Conservation (phyloP, 1,140 invertebrate genomes). For the Caenorhabditis tropicalis region DNA sequence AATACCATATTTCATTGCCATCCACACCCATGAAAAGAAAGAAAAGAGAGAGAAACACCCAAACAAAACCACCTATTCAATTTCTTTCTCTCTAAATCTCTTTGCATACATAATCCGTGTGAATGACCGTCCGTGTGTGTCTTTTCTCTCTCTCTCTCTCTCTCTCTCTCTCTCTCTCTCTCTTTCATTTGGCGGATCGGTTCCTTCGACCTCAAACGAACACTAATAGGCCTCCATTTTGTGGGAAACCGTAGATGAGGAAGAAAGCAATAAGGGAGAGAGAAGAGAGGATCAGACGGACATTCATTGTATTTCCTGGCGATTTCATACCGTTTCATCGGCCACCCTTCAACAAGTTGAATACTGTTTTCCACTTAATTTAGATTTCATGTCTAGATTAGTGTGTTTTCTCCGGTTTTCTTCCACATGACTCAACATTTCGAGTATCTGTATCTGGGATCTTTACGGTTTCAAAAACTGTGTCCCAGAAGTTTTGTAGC, state of each 20-base stretch:
- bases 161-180: neutral
- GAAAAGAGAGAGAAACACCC: neutral
- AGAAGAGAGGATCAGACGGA: neutral
- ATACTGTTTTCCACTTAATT: neutral
- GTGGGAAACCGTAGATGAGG: slow-evolving; percentile 26
- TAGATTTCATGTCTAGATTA: neutral
- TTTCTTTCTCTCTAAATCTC: neutral
- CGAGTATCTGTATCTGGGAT: neutral
- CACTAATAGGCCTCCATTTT: slow-evolving; percentile 37
- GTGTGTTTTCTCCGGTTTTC: too few relatives aligned
- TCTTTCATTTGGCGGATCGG: neutral
- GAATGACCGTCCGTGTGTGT: slow-evolving; percentile 37
- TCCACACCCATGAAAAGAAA: neutral
- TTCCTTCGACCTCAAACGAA: slow-evolving; percentile 41
- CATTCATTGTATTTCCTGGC: slow-evolving; percentile 9
- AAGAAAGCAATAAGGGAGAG: neutral
- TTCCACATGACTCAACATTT: neutral
- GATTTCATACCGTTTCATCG: neutral
- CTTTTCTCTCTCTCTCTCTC: too few relatives aligned
- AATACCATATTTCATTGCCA: slow-evolving; percentile 30
- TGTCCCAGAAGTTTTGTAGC: too few relatives aligned
- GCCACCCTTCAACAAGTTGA: neutral
- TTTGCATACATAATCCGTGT: slow-evolving; percentile 35
- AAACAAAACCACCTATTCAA: slow-evolving; percentile 25
- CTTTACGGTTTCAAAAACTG: neutral